These are phyloP conservation scores for Lepidocyrtinus sp. DNA, from an alignment of 2,888 invertebrate species.

Conservation along the genomic window DNA sequence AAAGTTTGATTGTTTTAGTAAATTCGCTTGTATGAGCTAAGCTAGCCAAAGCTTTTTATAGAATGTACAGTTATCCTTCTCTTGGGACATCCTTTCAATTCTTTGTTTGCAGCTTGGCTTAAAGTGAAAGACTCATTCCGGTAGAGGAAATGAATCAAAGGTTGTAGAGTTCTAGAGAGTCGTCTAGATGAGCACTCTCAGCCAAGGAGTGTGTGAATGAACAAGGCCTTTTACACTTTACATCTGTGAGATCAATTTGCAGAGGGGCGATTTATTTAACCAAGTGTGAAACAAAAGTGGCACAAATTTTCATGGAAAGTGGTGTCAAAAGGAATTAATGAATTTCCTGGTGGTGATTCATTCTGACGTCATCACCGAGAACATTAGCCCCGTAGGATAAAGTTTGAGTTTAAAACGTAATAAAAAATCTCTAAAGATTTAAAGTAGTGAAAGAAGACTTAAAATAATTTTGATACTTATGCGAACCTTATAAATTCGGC, in stretches of 20 bases:
- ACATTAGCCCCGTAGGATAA: too few species aligned
- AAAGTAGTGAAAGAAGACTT: too few species aligned
- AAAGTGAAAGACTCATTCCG: neutral
- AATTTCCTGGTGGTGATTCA: neutral
- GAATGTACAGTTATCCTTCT: too few species aligned
- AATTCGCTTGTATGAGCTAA: neutral
- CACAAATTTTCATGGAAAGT: neutral
- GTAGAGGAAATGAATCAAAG: slow-evolving; percentile 5
- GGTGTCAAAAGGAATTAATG: neutral
- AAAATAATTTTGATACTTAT: too few species aligned
- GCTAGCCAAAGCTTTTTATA: neutral
- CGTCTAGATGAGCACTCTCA: too few species aligned
- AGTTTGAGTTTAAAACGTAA: too few species aligned
- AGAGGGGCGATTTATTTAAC: neutral
- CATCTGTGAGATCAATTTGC: neutral
- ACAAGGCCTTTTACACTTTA: neutral
- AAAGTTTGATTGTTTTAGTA: neutral
- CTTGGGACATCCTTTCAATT: slow-evolving; percentile 1
- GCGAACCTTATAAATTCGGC: too few species aligned
- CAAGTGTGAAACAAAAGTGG: neutral
- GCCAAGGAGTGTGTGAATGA: slow-evolving; percentile 1
- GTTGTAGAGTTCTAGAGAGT: neutral
- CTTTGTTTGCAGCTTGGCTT: neutral
- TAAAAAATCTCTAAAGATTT: too few species aligned
- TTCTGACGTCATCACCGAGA: too few species aligned